These are phyloP conservation scores for Kryptopterus vitreolus DNA, from an alignment of 2,797 vertebrate species.

Conservation along the genomic window DNA sequence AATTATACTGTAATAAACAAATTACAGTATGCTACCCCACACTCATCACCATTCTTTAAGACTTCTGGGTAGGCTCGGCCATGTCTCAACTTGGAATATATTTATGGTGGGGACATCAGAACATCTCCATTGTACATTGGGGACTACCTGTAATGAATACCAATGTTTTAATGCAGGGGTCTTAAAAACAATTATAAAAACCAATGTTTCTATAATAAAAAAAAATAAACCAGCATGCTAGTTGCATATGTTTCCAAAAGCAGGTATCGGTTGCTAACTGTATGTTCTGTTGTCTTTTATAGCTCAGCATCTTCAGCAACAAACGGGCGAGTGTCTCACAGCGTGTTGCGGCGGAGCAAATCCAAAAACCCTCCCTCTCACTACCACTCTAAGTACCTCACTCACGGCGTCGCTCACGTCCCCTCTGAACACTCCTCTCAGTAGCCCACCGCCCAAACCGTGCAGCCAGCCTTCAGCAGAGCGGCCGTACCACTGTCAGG, in stretches of 20 bases:
- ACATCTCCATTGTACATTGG: too few relatives aligned
- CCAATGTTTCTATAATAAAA: background rate
- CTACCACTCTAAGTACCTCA: slow-evolving; percentile 23
- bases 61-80: too few relatives aligned
- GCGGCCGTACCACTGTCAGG: slow-evolving; percentile 54
- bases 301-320: slow-evolving; percentile 58
- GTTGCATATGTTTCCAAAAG: background rate
- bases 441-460: slow-evolving; percentile 31
- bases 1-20: too few relatives aligned
- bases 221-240: background rate
- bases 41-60: too few relatives aligned
- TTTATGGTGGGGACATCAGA: too few relatives aligned
- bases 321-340: slow-evolving; percentile 55
- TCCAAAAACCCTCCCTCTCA: slow-evolving; percentile 38
- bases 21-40: too few relatives aligned
- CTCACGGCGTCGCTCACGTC: slow-evolving; percentile 15
- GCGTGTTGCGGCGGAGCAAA: slow-evolving; percentile 45
- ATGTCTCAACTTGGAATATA: too few relatives aligned
- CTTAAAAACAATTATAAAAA: too few relatives aligned
- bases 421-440: slow-evolving; percentile 23
- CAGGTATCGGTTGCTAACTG: background rate
- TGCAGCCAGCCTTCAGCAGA: slow-evolving; percentile 44
- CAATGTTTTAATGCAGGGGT: too few relatives aligned
- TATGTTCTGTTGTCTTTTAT: background rate
- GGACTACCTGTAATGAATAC: too few relatives aligned